Conservation (phyloP, 2,888 invertebrate species). For the Lissonota sp. region DNA sequence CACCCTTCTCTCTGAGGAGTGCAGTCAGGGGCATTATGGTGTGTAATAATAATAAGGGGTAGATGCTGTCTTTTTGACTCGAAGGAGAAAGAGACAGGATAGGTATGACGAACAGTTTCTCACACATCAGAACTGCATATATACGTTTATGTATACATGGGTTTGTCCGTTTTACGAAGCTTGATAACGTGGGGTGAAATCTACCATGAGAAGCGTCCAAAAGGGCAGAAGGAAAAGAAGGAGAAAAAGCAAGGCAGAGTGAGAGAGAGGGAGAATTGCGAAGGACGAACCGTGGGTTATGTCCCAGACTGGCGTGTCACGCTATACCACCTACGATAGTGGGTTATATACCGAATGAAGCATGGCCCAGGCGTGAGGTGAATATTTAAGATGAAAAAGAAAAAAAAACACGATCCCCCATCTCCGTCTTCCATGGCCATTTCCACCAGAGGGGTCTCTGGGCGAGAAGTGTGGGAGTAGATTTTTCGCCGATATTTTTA, state of each 20-base stretch:
- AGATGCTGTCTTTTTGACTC: slow-evolving; percentile 48
- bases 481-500: slow-evolving; percentile 64
- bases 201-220: slow-evolving; percentile 35
- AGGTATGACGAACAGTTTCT: slow-evolving; percentile 60
- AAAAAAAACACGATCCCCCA: slow-evolving; percentile 8
- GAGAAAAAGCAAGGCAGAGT: not conserved
- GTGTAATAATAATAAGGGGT: slow-evolving; percentile 50
- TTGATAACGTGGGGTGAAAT: slow-evolving; percentile 50
- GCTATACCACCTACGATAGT: slow-evolving; percentile 40
- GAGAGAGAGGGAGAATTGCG: slow-evolving; percentile 35
- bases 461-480: slow-evolving; percentile 47
- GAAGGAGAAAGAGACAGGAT: slow-evolving; percentile 2
- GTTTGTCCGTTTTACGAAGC: slow-evolving; percentile 10
- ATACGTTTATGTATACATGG: slow-evolving; percentile 16
- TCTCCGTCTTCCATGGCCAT: not conserved
- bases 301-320: slow-evolving; percentile 46
- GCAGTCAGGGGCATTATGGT: not conserved
- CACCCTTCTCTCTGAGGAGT: no score
- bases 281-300: slow-evolving; percentile 43
- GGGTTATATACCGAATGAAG: slow-evolving; percentile 62
- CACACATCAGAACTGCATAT: slow-evolving; percentile 28
- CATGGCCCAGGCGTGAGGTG: slow-evolving; percentile 68
- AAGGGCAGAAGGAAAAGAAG: not conserved
- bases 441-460: slow-evolving; percentile 9
- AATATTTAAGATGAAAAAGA: slow-evolving; percentile 64